These are phyloP conservation scores for Sphyrna mokarran DNA, from an alignment of 2,113 vertebrate genomes.

Conservation along the genomic window DNA sequence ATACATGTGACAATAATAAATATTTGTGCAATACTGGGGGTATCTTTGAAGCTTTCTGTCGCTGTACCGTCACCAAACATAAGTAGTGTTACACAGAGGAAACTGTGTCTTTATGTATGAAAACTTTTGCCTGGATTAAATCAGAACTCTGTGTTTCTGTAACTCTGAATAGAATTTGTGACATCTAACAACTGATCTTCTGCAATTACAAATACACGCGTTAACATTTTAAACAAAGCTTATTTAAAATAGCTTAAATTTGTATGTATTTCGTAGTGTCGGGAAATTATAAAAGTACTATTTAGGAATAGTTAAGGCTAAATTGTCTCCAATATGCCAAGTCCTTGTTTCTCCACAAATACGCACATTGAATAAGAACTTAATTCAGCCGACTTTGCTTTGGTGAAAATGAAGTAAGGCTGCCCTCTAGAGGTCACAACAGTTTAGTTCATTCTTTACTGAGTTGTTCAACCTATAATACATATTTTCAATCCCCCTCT, in stretches of 20 bases:
- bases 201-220: neutral
- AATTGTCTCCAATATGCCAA: neutral
- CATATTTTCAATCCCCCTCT: neutral
- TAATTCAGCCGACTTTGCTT: neutral
- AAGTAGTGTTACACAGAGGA: neutral
- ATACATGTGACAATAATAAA: too few species aligned
- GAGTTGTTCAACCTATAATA: neutral
- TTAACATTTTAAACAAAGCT: neutral
- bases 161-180: neutral
- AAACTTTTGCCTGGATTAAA: neutral
- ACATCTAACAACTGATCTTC: neutral
- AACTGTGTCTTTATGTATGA: neutral
- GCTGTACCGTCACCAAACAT: neutral
- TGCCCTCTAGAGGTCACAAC: slow-evolving; percentile 18
- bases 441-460: neutral
- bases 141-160: neutral
- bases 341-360: neutral
- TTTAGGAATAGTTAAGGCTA: neutral
- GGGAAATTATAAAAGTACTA: neutral
- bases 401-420: slow-evolving; percentile 2
- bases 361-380: neutral
- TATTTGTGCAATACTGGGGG: neutral
- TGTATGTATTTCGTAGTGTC: too few species aligned
- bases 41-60: neutral
- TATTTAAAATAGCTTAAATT: neutral